phyloP scores from a whole-genome alignment of 2,797 vertebrate species.

The Smutsia gigantea region DNA sequence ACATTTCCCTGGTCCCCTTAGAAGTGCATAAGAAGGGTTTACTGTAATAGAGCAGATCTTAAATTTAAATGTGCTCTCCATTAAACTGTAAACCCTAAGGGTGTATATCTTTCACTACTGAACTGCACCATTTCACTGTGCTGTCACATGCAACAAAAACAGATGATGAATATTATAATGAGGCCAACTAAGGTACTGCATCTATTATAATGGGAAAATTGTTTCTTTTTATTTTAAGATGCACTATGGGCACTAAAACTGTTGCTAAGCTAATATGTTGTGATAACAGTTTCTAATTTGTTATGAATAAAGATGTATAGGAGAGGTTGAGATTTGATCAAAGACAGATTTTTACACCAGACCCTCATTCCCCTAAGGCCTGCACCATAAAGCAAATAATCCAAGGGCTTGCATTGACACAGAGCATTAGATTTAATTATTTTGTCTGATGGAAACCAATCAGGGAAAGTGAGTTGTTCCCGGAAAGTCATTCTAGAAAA shows the following conservation, averaged over 20 bases:
- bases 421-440: slow-evolving; percentile 65
- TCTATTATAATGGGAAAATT: slow-evolving; percentile 58
- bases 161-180: slow-evolving; percentile 64
- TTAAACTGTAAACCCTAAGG: not conserved
- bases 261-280: slow-evolving; percentile 74
- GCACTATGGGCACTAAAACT: slow-evolving; percentile 63
- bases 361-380: slow-evolving; percentile 21
- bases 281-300: slow-evolving; percentile 73
- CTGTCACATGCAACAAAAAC: slow-evolving; percentile 25
- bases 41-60: slow-evolving; percentile 29
- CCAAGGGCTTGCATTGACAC: slow-evolving; percentile 51
- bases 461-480: slow-evolving; percentile 56
- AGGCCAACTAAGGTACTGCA: slow-evolving; percentile 16
- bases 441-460: slow-evolving; percentile 72
- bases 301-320: slow-evolving; percentile 70
- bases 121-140: not conserved
- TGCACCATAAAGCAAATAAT: not conserved
- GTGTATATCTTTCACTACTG: not conserved
- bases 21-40: not conserved
- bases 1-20: not conserved
- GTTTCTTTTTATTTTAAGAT: slow-evolving; percentile 76
- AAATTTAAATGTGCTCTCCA: slow-evolving; percentile 30
- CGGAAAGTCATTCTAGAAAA: not conserved
- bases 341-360: slow-evolving; percentile 65
- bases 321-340: slow-evolving; percentile 72